A percentile compares a stretch with the other conserved stretches of the same genome.
Conservation (phyloP, 2,113 vertebrate genomes). For the Chamaetylas fuelleborni region DNA sequence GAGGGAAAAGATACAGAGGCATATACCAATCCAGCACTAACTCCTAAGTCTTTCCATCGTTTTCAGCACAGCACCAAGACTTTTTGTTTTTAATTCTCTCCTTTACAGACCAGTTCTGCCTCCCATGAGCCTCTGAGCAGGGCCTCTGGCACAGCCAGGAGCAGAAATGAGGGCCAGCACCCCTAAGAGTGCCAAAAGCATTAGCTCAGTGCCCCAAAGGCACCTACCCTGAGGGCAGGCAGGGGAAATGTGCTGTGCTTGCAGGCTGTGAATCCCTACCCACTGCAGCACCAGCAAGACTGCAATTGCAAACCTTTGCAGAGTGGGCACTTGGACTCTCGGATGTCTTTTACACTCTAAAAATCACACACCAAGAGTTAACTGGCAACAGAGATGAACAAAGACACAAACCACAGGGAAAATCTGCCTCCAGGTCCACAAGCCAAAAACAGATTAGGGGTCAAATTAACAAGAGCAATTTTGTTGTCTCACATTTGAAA, state of each 20-base stretch:
- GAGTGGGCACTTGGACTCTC: accelerated
- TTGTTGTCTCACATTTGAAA: not conserved
- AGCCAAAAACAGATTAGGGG: not conserved
- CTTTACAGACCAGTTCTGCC: not conserved
- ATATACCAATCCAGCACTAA: not conserved
- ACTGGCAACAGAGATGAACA: not conserved
- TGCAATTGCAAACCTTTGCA: not conserved
- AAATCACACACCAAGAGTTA: not conserved
- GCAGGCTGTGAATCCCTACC: not conserved
- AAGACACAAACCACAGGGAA: not conserved
- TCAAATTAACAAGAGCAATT: not conserved
- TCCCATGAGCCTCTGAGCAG: not conserved
- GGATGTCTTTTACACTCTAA: not conserved
- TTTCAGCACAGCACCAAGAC: not conserved
- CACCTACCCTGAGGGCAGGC: not conserved
- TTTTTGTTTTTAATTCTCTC: not conserved
- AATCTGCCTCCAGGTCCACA: not conserved
- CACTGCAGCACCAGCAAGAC: not conserved
- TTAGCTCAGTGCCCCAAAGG: not conserved
- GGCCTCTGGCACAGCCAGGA: not conserved
- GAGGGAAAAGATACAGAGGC: not conserved
- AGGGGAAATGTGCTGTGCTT: not conserved
- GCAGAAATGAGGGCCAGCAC: not conserved
- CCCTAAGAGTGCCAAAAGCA: not conserved
- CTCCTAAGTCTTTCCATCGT: not conserved